phyloP scores from a whole-genome alignment of 2,888 invertebrate genomes.

The Miltochrista miniata region DNA sequence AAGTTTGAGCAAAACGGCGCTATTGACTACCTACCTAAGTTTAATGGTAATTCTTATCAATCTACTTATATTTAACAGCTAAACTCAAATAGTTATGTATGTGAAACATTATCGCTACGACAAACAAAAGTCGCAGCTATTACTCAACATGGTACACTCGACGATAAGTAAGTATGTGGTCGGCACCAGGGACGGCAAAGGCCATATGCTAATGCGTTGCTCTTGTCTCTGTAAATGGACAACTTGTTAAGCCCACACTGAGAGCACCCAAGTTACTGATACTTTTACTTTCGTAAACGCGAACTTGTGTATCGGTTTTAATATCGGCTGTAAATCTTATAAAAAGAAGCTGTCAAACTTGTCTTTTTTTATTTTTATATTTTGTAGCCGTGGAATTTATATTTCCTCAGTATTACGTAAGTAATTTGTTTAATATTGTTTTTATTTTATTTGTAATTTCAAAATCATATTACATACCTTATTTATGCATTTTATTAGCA shows the following conservation, averaged over 20 bases:
- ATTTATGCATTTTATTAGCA: too few relatives aligned
- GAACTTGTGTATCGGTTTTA: neutral
- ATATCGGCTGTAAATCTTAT: neutral
- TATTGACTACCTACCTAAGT: too few relatives aligned
- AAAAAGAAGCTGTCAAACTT: neutral
- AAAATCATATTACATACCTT: neutral
- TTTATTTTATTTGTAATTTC: neutral
- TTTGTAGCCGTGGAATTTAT: too few relatives aligned
- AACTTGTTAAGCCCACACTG: conserved; percentile 51
- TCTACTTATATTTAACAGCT: too few relatives aligned
- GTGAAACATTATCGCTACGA: conserved; percentile 4
- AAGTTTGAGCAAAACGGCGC: too few relatives aligned
- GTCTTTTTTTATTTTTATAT: neutral
- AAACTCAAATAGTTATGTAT: too few relatives aligned
- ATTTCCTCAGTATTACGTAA: neutral
- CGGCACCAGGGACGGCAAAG: conserved; percentile 46
- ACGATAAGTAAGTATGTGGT: conserved; percentile 15
- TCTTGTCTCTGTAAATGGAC: conserved; percentile 46
- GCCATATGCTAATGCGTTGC: conserved; percentile 68
- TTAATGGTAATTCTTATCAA: too few relatives aligned
- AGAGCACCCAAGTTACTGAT: conserved; percentile 41
- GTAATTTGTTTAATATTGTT: neutral
- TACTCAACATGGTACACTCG: conserved; percentile 25
- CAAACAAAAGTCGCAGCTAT: conserved; percentile 24
- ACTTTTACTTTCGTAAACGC: conserved; percentile 61